Evolutionary conservation across 2,797 vertebrate genomes (phyloP).

Genomic region (Cryptoprocta ferox): DNA sequence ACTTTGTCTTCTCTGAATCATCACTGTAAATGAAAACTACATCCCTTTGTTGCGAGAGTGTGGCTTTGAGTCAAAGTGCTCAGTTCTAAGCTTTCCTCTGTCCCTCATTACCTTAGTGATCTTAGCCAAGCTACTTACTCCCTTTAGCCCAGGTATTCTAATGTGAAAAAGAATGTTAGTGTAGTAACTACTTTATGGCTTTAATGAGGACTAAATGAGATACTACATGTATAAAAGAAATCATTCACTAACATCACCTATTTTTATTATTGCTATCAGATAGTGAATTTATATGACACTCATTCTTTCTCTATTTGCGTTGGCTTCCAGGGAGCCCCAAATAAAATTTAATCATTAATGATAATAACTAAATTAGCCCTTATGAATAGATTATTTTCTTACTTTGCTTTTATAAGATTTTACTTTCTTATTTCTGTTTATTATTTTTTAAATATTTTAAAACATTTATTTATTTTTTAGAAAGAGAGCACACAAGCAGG

Average conservation of each 20-base stretch:
- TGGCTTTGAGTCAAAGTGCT: neutral
- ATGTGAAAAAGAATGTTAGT: neutral
- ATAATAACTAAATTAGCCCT: neutral
- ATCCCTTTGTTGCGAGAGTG: neutral
- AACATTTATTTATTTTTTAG: neutral
- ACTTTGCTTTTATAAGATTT: neutral
- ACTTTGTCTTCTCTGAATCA: neutral
- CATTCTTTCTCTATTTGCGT: neutral
- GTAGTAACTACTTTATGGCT: neutral
- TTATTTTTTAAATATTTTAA: neutral
- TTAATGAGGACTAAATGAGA: slow-evolving; percentile 8
- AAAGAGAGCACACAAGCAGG: neutral
- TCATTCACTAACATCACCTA: neutral
- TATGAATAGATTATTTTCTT: neutral
- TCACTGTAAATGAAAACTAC: neutral
- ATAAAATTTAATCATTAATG: slow-evolving; percentile 18
- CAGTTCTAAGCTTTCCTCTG: neutral
- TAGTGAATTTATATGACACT: neutral
- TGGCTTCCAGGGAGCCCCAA: neutral
- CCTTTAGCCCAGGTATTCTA: neutral
- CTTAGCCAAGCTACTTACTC: neutral
- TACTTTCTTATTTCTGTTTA: slow-evolving; percentile 18
- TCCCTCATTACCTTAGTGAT: neutral
- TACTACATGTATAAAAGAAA: neutral
- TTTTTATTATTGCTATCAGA: slow-evolving; percentile 14